Percentiles rank a stretch among this genome's conserved stretches.
phyloP scores from a whole-genome alignment of 92 coral and sea anemone species.

The Diadumene lineata region DNA sequence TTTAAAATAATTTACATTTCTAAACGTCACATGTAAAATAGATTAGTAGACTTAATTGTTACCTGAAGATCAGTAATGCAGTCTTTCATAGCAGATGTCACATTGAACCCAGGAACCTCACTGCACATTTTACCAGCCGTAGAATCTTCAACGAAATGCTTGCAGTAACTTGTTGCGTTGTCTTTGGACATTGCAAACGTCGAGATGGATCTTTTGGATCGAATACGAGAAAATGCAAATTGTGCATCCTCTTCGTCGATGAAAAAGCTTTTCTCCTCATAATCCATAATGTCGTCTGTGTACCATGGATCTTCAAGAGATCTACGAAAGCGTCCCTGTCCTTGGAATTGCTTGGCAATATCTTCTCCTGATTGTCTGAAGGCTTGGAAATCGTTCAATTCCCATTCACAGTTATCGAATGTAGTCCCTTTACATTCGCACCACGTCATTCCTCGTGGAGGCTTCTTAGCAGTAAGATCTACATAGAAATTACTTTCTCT shows the following conservation, averaged over 20 bases:
- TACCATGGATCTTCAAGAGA: slow-evolving; percentile 15
- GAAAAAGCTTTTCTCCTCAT: slow-evolving; percentile 33
- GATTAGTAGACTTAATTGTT: neutral
- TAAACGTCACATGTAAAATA: too few relatives aligned
- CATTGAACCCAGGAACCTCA: slow-evolving; percentile 42
- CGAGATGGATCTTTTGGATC: slow-evolving; percentile 38
- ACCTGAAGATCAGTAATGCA: slow-evolving; percentile 58
- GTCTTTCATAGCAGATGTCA: slow-evolving; percentile 25
- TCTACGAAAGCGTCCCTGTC: slow-evolving; percentile 8
- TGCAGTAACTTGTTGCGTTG: slow-evolving; percentile 59
- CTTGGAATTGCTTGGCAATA: neutral
- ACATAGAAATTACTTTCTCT: neutral
- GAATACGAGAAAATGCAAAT: slow-evolving; percentile 7
- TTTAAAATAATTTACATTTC: neutral
- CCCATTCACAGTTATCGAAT: neutral
- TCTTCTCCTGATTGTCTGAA: neutral
- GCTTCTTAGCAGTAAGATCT: neutral
- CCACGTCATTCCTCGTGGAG: neutral
- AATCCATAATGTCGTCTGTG: slow-evolving; percentile 61
- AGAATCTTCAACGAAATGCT: slow-evolving; percentile 32
- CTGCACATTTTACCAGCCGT: slow-evolving; percentile 51
- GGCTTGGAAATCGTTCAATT: neutral
- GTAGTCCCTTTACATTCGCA: neutral
- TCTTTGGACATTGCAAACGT: slow-evolving; percentile 24
- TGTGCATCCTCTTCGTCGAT: slow-evolving; percentile 19